A percentile compares a stretch with the other conserved stretches of the same genome.
These are phyloP conservation scores for Myiotriccus ornatus DNA, from an alignment of 2,797 vertebrate genomes.

Conservation along the genomic window DNA sequence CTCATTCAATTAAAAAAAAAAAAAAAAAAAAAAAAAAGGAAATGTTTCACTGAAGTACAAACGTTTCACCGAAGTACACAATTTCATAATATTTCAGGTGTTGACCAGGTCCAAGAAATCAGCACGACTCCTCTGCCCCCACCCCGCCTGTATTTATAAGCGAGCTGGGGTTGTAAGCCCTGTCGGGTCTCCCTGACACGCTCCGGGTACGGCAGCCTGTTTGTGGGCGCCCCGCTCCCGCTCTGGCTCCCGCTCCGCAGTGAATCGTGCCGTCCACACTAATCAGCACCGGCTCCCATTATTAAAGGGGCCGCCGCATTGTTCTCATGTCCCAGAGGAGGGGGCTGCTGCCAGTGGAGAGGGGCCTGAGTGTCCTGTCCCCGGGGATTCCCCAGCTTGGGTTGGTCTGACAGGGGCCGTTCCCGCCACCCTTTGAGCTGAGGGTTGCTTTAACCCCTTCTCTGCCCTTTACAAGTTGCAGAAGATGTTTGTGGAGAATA, in stretches of 20 bases:
- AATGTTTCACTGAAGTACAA: background rate
- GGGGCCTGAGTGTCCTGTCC: background rate
- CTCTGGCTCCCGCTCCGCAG: slow-evolving; percentile 7
- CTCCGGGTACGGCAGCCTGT: background rate
- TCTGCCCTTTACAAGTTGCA: background rate
- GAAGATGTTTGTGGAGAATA: background rate
- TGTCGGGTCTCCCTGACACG: background rate
- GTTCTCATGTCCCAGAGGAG: background rate
- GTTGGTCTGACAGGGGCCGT: accelerated
- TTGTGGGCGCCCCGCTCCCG: too few relatives aligned
- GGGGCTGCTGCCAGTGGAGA: background rate
- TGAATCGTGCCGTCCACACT: slow-evolving; percentile 53
- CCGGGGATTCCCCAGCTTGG: background rate
- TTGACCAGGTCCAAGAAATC: background rate
- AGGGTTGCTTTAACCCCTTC: background rate
- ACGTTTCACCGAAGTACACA: background rate
- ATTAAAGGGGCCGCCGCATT: background rate
- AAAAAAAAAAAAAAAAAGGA: too few relatives aligned
- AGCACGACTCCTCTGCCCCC: accelerated
- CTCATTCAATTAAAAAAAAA: background rate
- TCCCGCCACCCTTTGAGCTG: background rate
- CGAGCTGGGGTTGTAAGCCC: background rate
- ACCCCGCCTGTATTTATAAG: too few relatives aligned
- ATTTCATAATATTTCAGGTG: background rate
- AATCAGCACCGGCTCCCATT: background rate